Conservation (phyloP, 2,888 invertebrate genomes). For the Callyntrura guangdongensis region DNA sequence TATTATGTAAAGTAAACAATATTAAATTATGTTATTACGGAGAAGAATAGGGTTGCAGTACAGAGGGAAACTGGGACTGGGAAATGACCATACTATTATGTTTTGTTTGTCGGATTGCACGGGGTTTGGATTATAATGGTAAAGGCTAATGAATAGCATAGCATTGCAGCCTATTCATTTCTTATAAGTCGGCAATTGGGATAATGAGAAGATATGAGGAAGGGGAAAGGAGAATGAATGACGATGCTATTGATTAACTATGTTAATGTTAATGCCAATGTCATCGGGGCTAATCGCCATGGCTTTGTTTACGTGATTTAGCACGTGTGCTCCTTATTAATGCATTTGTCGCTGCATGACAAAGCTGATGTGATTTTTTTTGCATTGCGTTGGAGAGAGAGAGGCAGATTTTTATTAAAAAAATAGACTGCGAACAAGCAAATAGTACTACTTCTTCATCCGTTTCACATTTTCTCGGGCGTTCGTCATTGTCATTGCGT, state of each 20-base stretch:
- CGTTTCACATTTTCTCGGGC: too few relatives aligned
- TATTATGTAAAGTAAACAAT: slow-evolving; percentile 24
- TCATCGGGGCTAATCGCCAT: slow-evolving; percentile 27
- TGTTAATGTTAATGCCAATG: slow-evolving; percentile 33
- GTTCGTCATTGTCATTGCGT: neutral
- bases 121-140: slow-evolving; percentile 10
- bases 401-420: too few relatives aligned
- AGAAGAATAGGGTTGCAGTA: neutral
- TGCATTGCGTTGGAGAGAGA: neutral
- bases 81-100: slow-evolving; percentile 6
- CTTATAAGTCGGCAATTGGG: slow-evolving; percentile 52
- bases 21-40: neutral
- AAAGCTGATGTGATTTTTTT: neutral
- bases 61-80: neutral
- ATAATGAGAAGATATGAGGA: slow-evolving; percentile 31
- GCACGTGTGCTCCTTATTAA: slow-evolving; percentile 23
- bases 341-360: neutral
- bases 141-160: too few relatives aligned
- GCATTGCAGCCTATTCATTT: neutral
- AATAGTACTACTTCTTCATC: slow-evolving; percentile 15
- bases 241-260: neutral
- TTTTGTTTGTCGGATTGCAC: neutral
- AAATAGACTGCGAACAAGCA: slow-evolving; percentile 36
- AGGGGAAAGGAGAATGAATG: neutral
- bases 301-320: slow-evolving; percentile 12